Evolutionary conservation across 1,140 invertebrate species (phyloP), one percentile per base, ranked within the genome.

Genomic region (Delia radicum): DNA sequence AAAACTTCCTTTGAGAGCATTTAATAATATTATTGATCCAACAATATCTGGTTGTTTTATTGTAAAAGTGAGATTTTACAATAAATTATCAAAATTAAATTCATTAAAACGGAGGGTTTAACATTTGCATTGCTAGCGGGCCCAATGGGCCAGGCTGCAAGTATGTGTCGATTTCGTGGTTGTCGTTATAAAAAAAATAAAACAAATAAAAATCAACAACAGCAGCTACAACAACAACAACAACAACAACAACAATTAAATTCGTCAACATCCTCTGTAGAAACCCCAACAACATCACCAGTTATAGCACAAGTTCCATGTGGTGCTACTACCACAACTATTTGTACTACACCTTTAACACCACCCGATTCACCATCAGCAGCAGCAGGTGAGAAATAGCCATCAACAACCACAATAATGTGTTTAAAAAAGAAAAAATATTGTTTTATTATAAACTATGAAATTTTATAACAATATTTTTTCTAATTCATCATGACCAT

Each of bases 121-220:
- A 85, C 84, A 85, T 85, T 86, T 75, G 83, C 83, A 81, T 85
- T 86, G 81, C 82, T 86, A 79, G 84, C 81, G 82, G 88, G 89
- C 89, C 89, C 88, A 87, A 90, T 90, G 89, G 89, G 89, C 88
- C 90, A 90, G 87, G 88, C 89, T 87, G 88, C 89, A 87, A 90
- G 89, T 86, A 90, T 90, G 90, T 90, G 89, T 85, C 89, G 88
- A 87, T 89, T 90, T 82, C 89, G 90, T 87, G 89, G 89, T 88
- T 90, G 89, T 84, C 89, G 89, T 81, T 89, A 90, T 87, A 90
- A 90, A 88, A 90, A 90, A 87, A 90, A 89, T 87, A 90, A 81
- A 87, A 79, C 83, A 18, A 82, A 71, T 67, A 81, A 77, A 75
- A 82, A 81, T 18, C 77, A 46, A 73, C 55, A 73, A 28, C 71